Percentiles rank a stretch among this genome's conserved stretches.
phyloP scores from a whole-genome alignment of 2,888 invertebrate species.

The Blomia tropicalis region DNA sequence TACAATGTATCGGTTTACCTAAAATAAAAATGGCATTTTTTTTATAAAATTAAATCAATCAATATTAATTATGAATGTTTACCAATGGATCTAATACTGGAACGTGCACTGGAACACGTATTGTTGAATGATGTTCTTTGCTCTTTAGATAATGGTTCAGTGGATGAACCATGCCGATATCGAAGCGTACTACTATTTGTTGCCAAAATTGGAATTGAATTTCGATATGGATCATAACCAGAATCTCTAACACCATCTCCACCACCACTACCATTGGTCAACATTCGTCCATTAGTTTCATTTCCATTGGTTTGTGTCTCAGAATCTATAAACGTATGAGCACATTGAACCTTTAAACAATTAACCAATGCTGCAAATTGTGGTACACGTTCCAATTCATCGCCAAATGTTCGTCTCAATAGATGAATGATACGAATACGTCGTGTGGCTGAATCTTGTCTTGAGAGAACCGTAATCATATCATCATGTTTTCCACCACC shows the following conservation, averaged over 20 bases:
- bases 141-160: background rate
- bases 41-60: background rate
- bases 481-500: background rate
- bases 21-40: background rate
- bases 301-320: background rate
- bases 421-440: conserved; percentile 10
- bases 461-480: background rate
- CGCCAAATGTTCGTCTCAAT: conserved; percentile 7
- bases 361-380: conserved; percentile 8
- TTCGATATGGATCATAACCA: too few species aligned
- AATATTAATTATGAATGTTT: too few species aligned
- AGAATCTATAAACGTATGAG: background rate
- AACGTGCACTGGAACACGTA: background rate
- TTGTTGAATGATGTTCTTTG: background rate
- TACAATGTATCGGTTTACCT: too few species aligned
- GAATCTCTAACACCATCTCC: too few species aligned
- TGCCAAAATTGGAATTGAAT: too few species aligned
- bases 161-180: too few species aligned
- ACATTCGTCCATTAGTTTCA: background rate
- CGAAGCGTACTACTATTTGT: background rate
- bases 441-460: conserved; percentile 4
- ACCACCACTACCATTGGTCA: background rate
- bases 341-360: background rate
- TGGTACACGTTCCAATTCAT: background rate
- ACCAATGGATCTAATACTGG: too few species aligned